Base-by-base conservation (phyloP, 1,140 invertebrate species). In the Diachasmimorpha longicaudata region DNA sequence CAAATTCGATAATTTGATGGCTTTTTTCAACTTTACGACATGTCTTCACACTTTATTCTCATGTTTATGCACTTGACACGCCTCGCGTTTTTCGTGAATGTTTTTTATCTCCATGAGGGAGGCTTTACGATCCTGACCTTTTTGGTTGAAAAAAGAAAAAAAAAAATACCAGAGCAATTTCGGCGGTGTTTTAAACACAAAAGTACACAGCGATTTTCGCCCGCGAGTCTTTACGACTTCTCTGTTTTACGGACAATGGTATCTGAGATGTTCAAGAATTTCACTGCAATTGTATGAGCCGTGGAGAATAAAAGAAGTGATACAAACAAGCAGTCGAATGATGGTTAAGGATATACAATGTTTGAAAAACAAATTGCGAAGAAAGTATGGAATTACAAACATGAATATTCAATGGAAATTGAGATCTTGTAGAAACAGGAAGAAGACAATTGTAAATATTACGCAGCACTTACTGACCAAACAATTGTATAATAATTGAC, bases 101-200 rank as follows among this genome's bases (percentile, higher is more conserved):
- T 42, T 77, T 82, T 80, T 81, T 79, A 79, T 81, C 75, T 69
- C 79, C 75, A 31, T 31, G 31, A 31, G 77, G 48, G 48, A 58
- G 44, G 42, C 72, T 82, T 82, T 81, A 83, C 74, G 77, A 78
- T 16, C 72, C 78, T 77, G 79, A 78, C 79, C 80, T 81, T 82
- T 82, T 70, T 31, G 10, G 23, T 25, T n/a, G 23, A 25, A 63
- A 52, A 52, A 52, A 52, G 19, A 52, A 16, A 16, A 52, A 52
- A 52, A 52, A 63, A 63, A 63, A 11, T 63, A 25, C 21, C 58
- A 10, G 58, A 31, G 67, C 75, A 76, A 71, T 71, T 76, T 76
- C 70, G 75, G 69, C 52, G 39, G 70, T 36, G 67, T 23, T 75
- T 67, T 74, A 46, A 67, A 55, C 48, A 10, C 58, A 23, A 63